Percentiles rank a stretch among this genome's conserved stretches.
phyloP scores from a whole-genome alignment of 2,113 vertebrate genomes.

The Ciconia boyciana region DNA sequence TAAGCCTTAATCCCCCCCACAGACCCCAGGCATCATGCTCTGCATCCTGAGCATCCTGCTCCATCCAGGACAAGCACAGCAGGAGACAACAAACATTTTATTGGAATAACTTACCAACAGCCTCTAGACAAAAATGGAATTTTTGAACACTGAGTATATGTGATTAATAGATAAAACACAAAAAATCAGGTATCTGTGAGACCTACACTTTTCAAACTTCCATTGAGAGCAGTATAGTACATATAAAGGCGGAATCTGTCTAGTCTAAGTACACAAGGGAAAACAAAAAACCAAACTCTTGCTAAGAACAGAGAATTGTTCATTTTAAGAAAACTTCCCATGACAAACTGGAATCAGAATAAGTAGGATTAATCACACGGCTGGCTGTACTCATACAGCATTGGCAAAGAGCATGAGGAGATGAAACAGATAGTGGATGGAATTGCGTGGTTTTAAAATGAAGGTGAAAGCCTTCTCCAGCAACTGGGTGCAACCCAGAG shows the following conservation, averaged over 20 bases:
- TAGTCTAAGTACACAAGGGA: rapidly evolving
- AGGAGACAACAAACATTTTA: background rate
- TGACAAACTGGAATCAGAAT: background rate
- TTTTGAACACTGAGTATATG: background rate
- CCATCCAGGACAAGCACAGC: background rate
- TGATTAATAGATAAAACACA: background rate
- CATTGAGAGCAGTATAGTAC: background rate
- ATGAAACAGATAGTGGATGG: background rate
- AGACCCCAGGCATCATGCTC: background rate
- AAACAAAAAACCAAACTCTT: background rate
- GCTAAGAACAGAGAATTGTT: background rate
- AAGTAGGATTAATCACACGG: background rate
- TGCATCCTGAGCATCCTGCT: background rate
- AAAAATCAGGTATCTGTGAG: background rate
- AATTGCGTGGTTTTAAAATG: background rate
- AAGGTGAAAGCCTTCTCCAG: background rate
- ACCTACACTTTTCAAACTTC: background rate
- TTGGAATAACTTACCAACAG: rapidly evolving
- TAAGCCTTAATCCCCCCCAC: background rate
- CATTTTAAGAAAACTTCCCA: background rate
- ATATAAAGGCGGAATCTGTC: background rate
- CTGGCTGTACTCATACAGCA: background rate
- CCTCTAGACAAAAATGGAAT: background rate
- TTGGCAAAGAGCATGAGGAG: background rate
- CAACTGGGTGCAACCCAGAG: background rate